A percentile compares a stretch with the other conserved stretches of the same genome.
These are phyloP conservation scores for Dasypolia templi DNA, from an alignment of 2,888 invertebrate genomes.

Conservation along the genomic window DNA sequence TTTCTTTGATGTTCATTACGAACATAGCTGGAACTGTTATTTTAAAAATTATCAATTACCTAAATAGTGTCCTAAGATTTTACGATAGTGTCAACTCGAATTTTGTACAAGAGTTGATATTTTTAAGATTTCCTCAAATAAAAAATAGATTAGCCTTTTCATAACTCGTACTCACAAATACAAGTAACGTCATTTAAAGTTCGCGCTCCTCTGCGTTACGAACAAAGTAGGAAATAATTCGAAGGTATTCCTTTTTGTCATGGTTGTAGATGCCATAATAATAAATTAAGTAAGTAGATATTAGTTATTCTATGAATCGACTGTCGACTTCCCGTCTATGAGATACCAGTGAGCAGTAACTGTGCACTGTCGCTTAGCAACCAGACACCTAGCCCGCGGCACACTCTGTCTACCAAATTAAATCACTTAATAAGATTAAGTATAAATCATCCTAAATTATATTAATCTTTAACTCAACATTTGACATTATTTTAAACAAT, in stretches of 20 bases:
- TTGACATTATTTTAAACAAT: conserved; percentile 48
- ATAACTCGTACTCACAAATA: conserved; percentile 65
- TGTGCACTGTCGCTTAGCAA: conserved; percentile 48
- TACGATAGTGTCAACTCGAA: conserved; percentile 62
- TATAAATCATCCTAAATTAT: conserved; percentile 81
- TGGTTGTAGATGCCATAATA: conserved; percentile 74
- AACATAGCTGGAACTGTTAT: conserved; percentile 41
- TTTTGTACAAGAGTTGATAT: conserved; percentile 64
- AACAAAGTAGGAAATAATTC: conserved; percentile 63
- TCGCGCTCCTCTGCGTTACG: conserved; percentile 63
- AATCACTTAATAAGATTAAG: conserved; percentile 86
- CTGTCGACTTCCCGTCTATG: conserved; percentile 68
- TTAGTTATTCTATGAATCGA: conserved; percentile 70
- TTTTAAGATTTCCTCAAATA: conserved; percentile 66
- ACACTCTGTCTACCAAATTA: conserved; percentile 57
- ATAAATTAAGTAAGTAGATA: conserved; percentile 70
- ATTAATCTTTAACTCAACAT: conserved; percentile 70
- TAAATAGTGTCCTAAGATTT: conserved; percentile 56
- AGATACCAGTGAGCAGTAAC: conserved; percentile 60
- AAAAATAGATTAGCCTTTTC: conserved; percentile 63
- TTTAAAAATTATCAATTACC: conserved; percentile 57
- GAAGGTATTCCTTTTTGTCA: conserved; percentile 65
- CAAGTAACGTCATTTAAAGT: conserved; percentile 58
- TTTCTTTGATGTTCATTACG: conserved; percentile 33
- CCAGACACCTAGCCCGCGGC: conserved; percentile 34